Conservation (phyloP, 2,888 invertebrate species). For the Ommatoiulus sabulosus region DNA sequence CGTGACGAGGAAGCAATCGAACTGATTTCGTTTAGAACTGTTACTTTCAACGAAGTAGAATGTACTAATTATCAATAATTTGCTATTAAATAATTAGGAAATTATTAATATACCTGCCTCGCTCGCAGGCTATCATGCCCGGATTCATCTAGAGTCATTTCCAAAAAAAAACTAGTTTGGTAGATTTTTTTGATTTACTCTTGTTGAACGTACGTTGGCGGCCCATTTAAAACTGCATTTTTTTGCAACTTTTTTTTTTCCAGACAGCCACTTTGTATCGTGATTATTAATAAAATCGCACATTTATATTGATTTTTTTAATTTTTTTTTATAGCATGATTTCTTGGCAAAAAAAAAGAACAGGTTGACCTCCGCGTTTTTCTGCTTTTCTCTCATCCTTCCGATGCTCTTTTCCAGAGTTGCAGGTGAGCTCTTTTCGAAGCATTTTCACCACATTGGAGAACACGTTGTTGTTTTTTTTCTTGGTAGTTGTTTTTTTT, state of each 20-base stretch:
- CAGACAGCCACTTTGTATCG: too few species aligned
- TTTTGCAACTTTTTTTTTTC: background rate
- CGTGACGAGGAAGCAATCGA: background rate
- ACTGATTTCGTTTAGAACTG: background rate
- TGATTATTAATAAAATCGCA: too few species aligned
- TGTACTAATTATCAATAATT: conserved; percentile 35
- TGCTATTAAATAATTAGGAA: conserved; percentile 26
- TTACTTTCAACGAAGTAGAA: background rate
- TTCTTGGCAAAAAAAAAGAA: background rate
- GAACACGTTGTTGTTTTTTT: background rate
- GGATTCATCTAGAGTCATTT: background rate
- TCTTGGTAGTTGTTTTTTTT: background rate
- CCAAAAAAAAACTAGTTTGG: conserved; percentile 1
- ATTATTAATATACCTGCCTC: conserved; percentile 3
- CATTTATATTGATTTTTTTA: too few species aligned
- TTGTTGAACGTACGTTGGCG: conserved; percentile 9
- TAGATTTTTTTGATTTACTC: background rate
- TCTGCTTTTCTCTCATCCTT: background rate
- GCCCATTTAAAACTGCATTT: conserved; percentile 2
- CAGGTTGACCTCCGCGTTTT: conserved; percentile 37
- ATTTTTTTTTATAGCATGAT: too few species aligned
- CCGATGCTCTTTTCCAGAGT: background rate
- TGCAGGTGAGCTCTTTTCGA: background rate
- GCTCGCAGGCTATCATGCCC: conserved; percentile 2
- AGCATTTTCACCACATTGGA: background rate